These are phyloP conservation scores for Sula dactylatra DNA, from an alignment of 2,113 vertebrate species.

Conservation along the genomic window DNA sequence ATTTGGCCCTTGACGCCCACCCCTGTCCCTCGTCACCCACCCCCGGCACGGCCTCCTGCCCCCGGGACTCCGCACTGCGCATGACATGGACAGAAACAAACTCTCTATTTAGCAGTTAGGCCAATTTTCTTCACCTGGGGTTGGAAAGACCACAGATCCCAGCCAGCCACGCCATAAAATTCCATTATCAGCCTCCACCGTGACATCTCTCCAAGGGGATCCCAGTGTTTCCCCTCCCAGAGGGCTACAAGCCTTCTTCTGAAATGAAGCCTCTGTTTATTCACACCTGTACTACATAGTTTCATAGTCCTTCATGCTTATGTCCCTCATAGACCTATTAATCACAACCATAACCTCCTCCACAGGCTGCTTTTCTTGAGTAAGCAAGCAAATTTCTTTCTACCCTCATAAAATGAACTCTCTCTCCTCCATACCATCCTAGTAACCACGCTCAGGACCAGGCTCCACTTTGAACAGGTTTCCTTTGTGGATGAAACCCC, in stretches of 20 bases:
- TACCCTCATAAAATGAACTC: neutral
- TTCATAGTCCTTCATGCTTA: neutral
- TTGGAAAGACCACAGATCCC: neutral
- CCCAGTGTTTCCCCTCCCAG: neutral
- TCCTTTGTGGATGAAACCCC: neutral
- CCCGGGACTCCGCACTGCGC: fast-evolving
- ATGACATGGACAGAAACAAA: neutral
- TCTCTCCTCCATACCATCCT: neutral
- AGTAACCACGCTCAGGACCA: neutral
- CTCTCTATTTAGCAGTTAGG: neutral
- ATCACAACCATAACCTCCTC: neutral
- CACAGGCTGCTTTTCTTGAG: neutral
- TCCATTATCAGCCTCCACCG: neutral
- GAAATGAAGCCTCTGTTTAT: neutral
- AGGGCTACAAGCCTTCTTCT: neutral
- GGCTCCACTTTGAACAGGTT: neutral
- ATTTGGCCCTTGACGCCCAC: neutral
- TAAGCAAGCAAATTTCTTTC: neutral
- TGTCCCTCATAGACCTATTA: neutral
- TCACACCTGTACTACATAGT: too few species aligned
- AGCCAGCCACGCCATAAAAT: neutral
- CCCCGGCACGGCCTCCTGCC: neutral
- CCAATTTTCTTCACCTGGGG: neutral
- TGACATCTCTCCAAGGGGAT: neutral
- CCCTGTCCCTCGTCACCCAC: too few species aligned